Base-by-base conservation (phyloP, 35 echinoderm and acorn worm species). In the Hemicentrotus pulcherrimus region DNA sequence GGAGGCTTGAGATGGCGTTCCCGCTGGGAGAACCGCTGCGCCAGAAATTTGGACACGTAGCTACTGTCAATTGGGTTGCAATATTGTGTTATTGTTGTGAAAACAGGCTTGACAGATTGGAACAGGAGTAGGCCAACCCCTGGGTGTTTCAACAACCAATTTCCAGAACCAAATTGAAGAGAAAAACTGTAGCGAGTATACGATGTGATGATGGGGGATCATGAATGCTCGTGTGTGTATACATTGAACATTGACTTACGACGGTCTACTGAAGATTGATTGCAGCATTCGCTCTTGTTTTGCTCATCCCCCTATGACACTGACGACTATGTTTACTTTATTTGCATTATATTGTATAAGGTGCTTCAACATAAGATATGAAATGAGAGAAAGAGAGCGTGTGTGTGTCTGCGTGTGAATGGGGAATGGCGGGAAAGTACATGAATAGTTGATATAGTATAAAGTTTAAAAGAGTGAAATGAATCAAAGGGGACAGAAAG, bases 31-130 rank as follows among this genome's bases (percentile, higher is more conserved):
- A 32, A 47, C 48, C 48, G 48, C 91, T 93, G 91, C n/a, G 91
- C 48, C 91, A 47, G 48, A 93, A 93, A 93, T 93, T 93, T 93
- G 91, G 91, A 93, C 91, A 93, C 91, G 91, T 93, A 47, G 91
- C 91, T 93, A 47, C 91, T 47, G 48, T 93, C 91, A 93, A 93
- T 46, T 93, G 45, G 91, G 91, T 93, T 31, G 30, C 91, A 50
- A 93, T 93, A 47, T 93, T 58, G 91, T 93, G 48, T 93, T 93
- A 93, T 93, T 93, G 91, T 93, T 93, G 91, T 58, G 48, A 93
- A 47, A 93, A 93, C 46, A 58, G 91, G 46, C 48, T 93, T 93
- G 91, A 93, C 91, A 93, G 32, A 93, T 93, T 93, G 91, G 91
- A 93, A 93, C 91, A 93, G 91, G 91, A 58, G 91, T 93, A 93